phyloP scores from a whole-genome alignment of 1,140 invertebrate genomes.

The Macrosteles quadrilineatus region DNA sequence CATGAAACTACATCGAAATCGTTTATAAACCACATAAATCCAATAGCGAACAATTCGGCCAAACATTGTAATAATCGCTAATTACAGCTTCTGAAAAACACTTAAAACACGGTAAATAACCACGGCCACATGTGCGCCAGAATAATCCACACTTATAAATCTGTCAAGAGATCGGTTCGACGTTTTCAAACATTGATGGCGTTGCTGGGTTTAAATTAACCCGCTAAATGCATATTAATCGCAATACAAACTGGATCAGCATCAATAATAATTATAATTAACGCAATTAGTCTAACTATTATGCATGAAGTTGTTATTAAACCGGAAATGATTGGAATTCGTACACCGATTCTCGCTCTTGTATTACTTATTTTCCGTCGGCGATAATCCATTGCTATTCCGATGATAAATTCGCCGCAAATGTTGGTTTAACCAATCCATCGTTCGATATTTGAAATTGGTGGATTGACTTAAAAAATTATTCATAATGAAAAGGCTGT shows the following conservation, averaged over 20 bases:
- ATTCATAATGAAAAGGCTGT: no score
- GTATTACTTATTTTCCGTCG: constrained; percentile 7
- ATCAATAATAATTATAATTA: constrained; percentile 15
- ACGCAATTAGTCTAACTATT: neutral
- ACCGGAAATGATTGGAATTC: constrained; percentile 6
- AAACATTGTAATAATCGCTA: neutral
- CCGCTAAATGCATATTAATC: constrained; percentile 3
- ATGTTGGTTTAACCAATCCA: no score
- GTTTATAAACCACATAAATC: constrained; percentile 10
- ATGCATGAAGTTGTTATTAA: constrained; percentile 8
- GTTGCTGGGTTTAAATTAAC: constrained; percentile 6
- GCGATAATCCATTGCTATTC: neutral
- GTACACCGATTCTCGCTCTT: neutral
- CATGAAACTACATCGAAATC: neutral
- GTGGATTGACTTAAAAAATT: no score
- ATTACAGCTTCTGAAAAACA: neutral
- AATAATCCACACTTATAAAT: no score
- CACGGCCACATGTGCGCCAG: neutral
- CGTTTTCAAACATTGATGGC: constrained; percentile 12
- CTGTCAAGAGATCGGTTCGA: neutral
- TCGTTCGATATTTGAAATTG: no score
- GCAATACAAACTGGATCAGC: neutral
- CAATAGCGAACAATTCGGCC: neutral
- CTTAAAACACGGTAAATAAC: neutral
- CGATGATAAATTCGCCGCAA: no score